A percentile compares a stretch with the other conserved stretches of the same genome.
Evolutionary conservation across 2,113 vertebrate genomes (phyloP).

Genomic region (Eleginops maclovinus): DNA sequence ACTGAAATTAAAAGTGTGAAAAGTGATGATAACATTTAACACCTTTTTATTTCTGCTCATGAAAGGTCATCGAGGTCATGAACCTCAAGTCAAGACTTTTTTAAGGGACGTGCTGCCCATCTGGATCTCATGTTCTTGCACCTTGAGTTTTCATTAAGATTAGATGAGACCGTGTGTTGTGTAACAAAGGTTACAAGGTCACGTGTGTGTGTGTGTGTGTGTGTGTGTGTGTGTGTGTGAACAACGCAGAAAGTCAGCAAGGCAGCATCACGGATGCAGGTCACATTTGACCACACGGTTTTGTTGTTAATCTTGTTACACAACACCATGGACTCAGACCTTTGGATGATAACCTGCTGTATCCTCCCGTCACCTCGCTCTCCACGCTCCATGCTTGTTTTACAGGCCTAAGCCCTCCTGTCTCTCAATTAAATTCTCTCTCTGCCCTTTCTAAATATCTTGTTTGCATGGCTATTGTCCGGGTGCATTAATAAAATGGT

Average conservation of each 20-base stretch:
- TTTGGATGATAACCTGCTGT: slow-evolving; percentile 27
- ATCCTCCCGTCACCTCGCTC: background rate
- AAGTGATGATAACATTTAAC: too few species aligned
- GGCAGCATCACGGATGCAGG: slow-evolving; percentile 37
- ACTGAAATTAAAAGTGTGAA: too few species aligned
- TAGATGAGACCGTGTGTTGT: background rate
- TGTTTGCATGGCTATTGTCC: background rate
- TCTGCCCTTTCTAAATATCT: background rate
- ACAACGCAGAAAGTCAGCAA: background rate
- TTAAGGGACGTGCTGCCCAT: background rate
- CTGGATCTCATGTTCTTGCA: slow-evolving; percentile 1
- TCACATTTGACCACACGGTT: slow-evolving; percentile 40
- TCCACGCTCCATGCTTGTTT: too few species aligned
- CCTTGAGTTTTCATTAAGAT: background rate
- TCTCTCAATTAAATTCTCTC: too few species aligned
- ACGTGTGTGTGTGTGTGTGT: background rate
- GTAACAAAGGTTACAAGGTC: background rate
- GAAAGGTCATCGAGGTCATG: background rate
- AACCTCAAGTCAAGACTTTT: background rate
- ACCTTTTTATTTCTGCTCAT: background rate
- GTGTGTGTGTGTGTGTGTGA: background rate
- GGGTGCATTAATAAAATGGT: too few species aligned
- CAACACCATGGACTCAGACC: slow-evolving; percentile 34
- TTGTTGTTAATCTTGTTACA: slow-evolving; percentile 54
- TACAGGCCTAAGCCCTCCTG: too few species aligned